A percentile compares a stretch with the other conserved stretches of the same genome.
These are phyloP conservation scores for Listronotus oregonensis DNA, from an alignment of 1,140 invertebrate species.

Conservation along the genomic window DNA sequence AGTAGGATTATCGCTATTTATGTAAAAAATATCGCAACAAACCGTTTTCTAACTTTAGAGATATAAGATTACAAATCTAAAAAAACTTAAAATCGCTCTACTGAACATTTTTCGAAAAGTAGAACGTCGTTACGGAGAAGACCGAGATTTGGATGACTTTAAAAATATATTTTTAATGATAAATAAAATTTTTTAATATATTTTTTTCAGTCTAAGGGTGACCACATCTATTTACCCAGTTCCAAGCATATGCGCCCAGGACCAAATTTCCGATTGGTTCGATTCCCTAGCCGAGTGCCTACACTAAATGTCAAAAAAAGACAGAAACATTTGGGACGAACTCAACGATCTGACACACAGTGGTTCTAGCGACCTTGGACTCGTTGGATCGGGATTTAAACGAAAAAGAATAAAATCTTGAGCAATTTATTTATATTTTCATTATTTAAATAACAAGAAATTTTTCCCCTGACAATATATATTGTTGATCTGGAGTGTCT, in stretches of 20 bases:
- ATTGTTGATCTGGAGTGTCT: not conserved
- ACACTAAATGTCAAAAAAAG: slow-evolving; percentile 95
- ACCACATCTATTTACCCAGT: slow-evolving; percentile 97
- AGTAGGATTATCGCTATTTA: no score
- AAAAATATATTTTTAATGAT: no score
- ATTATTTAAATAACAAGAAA: not conserved
- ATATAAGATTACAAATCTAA: no score
- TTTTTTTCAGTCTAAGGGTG: slow-evolving; percentile 77
- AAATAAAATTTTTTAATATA: slow-evolving; percentile 21
- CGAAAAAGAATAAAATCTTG: slow-evolving; percentile 37
- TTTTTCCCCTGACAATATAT: not conserved
- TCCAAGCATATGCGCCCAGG: slow-evolving; percentile 92
- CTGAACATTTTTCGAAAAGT: no score
- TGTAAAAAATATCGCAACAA: no score
- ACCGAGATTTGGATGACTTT: no score
- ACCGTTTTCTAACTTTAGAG: no score
- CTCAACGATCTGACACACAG: slow-evolving; percentile 84
- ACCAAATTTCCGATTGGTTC: slow-evolving; percentile 98
- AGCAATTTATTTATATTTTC: not conserved
- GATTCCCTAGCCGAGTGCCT: slow-evolving; percentile 93
- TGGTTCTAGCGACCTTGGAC: slow-evolving; percentile 79
- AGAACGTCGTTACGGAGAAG: no score
- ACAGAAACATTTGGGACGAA: slow-evolving; percentile 91
- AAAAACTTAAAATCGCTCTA: no score
- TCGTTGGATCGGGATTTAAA: slow-evolving; percentile 65